These are phyloP conservation scores for Neodiprion virginianus DNA, from an alignment of 1,140 invertebrate genomes.

Conservation along the genomic window DNA sequence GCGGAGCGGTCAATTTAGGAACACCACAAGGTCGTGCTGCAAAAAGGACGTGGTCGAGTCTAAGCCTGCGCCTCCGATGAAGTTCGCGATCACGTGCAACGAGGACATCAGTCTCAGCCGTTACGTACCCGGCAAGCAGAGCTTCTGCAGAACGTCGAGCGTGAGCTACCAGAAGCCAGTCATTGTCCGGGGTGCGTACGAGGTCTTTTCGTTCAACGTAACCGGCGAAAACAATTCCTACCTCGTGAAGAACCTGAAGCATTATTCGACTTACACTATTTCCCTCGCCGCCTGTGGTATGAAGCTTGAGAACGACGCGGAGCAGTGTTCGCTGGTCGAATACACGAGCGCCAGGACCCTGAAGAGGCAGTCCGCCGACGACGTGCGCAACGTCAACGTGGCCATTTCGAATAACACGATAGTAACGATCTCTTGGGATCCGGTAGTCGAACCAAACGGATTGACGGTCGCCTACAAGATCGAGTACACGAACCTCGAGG, in stretches of 20 bases:
- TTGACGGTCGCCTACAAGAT: conserved; percentile 69
- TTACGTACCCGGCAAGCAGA: conserved; percentile 34
- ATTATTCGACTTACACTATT: conserved; percentile 61
- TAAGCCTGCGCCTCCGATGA: conserved; percentile 26
- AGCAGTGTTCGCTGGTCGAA: conserved; percentile 45
- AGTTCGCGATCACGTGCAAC: conserved; percentile 45
- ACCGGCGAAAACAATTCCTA: conserved; percentile 37
- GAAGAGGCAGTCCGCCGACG: conserved; percentile 46
- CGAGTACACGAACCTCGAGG: conserved; percentile 59
- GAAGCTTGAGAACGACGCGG: conserved; percentile 31
- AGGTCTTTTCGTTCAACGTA: conserved; percentile 39
- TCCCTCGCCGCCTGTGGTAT: conserved; percentile 61
- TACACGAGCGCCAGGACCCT: conserved; percentile 50
- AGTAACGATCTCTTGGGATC: conserved; percentile 64
- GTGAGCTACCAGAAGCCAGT: conserved; percentile 25
- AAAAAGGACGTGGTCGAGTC: conserved; percentile 23
- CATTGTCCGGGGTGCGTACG: conserved; percentile 27
- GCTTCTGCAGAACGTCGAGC: conserved; percentile 34
- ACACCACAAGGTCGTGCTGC: conserved; percentile 34
- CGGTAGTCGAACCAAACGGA: conserved; percentile 69
- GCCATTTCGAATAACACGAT: conserved; percentile 41
- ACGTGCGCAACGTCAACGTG: conserved; percentile 42
- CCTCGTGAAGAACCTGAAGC: conserved; percentile 51
- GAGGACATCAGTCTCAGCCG: conserved; percentile 37
- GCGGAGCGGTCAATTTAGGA: not conserved